Evolutionary conservation across 2,888 invertebrate genomes (phyloP).

Genomic region (Antitype chi): DNA sequence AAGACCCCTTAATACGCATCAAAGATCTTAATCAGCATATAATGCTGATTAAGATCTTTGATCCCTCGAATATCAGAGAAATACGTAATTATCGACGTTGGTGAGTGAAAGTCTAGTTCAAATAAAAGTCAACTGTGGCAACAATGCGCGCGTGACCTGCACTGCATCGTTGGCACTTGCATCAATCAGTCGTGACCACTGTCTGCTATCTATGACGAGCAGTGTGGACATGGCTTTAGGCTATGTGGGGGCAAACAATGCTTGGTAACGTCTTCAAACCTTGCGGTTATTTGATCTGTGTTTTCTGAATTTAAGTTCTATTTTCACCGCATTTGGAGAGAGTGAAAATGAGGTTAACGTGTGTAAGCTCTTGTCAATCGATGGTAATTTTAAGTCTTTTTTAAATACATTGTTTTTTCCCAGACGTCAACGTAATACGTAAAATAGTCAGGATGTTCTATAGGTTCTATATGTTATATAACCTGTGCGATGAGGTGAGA

Average conservation of each 20-base stretch:
- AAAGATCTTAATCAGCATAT: neutral
- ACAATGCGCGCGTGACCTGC: conserved; percentile 15
- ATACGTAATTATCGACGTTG: neutral
- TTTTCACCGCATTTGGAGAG: neutral
- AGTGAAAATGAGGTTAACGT: neutral
- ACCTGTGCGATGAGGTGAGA: neutral
- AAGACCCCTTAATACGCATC: neutral
- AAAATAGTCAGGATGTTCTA: neutral
- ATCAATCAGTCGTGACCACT: conserved; percentile 62
- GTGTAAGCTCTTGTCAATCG: neutral
- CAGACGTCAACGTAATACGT: neutral
- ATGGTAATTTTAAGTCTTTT: too few species aligned
- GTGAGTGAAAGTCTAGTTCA: neutral
- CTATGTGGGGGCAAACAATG: neutral
- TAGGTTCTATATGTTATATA: too few species aligned
- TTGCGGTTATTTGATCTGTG: neutral
- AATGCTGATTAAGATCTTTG: too few species aligned
- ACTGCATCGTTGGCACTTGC: conserved; percentile 20
- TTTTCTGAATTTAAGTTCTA: neutral
- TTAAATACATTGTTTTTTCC: too few species aligned
- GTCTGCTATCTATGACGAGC: conserved; percentile 53
- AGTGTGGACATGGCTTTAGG: conserved; percentile 6
- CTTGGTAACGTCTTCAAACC: neutral
- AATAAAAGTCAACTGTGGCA: conserved; percentile 10
- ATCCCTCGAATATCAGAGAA: neutral